These are phyloP conservation scores for Platyrinchus mystaceus DNA, from an alignment of 2,797 vertebrate genomes.

Conservation along the genomic window DNA sequence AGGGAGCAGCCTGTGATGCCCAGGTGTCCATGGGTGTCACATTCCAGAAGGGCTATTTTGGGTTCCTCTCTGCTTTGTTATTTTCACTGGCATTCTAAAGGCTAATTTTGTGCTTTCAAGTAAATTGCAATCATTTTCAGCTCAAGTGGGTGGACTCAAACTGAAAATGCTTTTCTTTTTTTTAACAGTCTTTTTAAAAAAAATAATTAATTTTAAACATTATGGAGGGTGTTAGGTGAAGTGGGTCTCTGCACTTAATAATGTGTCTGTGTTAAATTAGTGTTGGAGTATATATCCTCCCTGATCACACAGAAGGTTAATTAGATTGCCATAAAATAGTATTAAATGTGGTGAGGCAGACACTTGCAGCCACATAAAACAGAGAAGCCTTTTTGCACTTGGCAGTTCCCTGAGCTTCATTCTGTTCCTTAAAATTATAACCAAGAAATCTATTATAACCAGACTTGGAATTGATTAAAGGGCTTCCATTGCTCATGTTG, in stretches of 20 bases:
- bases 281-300: background rate
- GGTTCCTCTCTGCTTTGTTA: background rate
- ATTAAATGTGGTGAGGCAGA: background rate
- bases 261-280: constrained; percentile 15
- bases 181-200: background rate
- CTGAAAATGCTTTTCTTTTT: background rate
- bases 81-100: background rate
- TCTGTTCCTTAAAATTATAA: background rate
- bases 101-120: background rate
- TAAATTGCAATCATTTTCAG: background rate
- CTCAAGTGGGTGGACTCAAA: background rate
- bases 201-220: background rate
- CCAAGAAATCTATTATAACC: background rate
- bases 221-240: background rate
- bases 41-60: background rate
- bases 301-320: background rate
- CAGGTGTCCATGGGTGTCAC: background rate
- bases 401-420: background rate
- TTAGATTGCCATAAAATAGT: constrained; percentile 20
- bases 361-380: background rate
- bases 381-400: background rate
- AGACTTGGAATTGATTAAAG: background rate
- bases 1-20: background rate
- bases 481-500: background rate
- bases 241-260: background rate